A percentile compares a stretch with the other conserved stretches of the same genome.
Conservation (phyloP, 2,888 invertebrate genomes). For the Poecilobothrus nobilitatus region DNA sequence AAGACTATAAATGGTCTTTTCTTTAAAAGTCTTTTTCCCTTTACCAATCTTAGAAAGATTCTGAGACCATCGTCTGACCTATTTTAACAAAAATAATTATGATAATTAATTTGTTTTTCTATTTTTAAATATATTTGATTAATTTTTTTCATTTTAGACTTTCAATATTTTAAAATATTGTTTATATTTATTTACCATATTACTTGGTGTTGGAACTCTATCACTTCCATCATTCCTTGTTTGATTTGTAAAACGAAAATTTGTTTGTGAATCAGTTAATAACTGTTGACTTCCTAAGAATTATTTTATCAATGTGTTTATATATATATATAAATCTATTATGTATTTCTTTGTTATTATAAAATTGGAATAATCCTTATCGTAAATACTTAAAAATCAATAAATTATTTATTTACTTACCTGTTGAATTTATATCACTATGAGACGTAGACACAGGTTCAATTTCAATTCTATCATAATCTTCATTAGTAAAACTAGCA, state of each 20-base stretch:
- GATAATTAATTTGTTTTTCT: not conserved
- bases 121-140: not conserved
- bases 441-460: slow-evolving; percentile 26
- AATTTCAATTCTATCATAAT: slow-evolving; percentile 27
- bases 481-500: slow-evolving; percentile 15
- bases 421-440: slow-evolving; percentile 27
- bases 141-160: not conserved
- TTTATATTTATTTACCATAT: slow-evolving; percentile 23
- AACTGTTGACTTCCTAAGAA: slow-evolving; percentile 23
- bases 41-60: slow-evolving; percentile 27
- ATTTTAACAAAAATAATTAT: slow-evolving; percentile 3
- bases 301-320: not conserved
- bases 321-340: too few relatives aligned
- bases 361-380: not conserved
- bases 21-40: slow-evolving; percentile 24
- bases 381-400: not conserved
- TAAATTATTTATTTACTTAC: slow-evolving; percentile 11
- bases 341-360: too few relatives aligned
- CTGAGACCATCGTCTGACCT: slow-evolving; percentile 32
- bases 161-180: not conserved
- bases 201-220: slow-evolving; percentile 26
- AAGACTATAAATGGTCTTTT: slow-evolving; percentile 25
- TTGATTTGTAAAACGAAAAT: slow-evolving; percentile 20
- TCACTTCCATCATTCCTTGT: slow-evolving; percentile 13
- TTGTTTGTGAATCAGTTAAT: slow-evolving; percentile 26